Base-by-base conservation (phyloP, 2,113 vertebrate species). In the Pedionomus torquatus region DNA sequence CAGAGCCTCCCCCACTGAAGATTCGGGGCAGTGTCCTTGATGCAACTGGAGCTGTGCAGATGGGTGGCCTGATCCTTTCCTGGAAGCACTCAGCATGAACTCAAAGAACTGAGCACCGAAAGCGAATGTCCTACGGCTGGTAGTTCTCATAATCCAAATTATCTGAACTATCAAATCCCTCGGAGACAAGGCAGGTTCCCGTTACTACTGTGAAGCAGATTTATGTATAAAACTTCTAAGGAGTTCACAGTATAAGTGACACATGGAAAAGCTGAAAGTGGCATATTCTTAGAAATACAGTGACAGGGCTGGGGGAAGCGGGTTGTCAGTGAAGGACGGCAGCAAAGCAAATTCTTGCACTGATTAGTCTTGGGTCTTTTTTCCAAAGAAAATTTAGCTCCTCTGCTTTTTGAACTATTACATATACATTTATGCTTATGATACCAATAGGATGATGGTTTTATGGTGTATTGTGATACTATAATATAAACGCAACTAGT, bases 221-320 rank as follows among this genome's bases (percentile, higher is more conserved):
- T 76, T 60, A 39, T 10, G 24, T 21, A 78, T 51, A 63, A 81
- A 91, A 87, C 66, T 77, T 79, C 43, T 37, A 31, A 57, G 60
- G 48, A 48, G 35, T 63, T 95, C 86, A 61, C 72, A 57, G 26
- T 48, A 7, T 33, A 58, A 83, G 60, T 33, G 75, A 69, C 35
- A 87, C 33, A n/a, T 20, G 44, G 78, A 83, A 91, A 86, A 95
- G 61, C 43, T 88, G 49, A 41, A 88, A 90, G 31, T 33, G 7
- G 25, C 20, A 35, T 60, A 16, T 92, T 96, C 88, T 96, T 89
- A 95, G 92, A 95, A 95, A 80, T 7, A 26, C 7, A 13, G 46
- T 51, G 70, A 58, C 39, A 87, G 72, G 4, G 31, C 28, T 68
- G 13, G 37, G 12, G 19, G 52, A 48, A 33, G 10, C 10, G 13